phyloP scores from a whole-genome alignment of 2,888 invertebrate species.

The Chymomyza amoena region DNA sequence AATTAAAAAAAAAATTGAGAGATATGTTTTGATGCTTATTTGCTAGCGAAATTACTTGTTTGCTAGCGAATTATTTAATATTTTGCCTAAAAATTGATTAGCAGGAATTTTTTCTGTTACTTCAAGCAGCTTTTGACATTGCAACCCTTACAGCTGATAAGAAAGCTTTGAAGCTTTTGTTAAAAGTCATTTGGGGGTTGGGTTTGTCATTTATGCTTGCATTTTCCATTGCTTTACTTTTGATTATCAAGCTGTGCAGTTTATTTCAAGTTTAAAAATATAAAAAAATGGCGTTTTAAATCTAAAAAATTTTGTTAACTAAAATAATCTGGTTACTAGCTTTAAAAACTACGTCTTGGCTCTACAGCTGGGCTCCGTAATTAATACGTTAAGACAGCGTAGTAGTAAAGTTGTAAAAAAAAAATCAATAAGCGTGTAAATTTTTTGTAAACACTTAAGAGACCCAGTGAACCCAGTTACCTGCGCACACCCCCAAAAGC shows the following conservation, averaged over 20 bases:
- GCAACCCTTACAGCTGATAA: slow-evolving; percentile 38
- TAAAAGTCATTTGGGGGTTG: slow-evolving; percentile 35
- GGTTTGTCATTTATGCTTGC: slow-evolving; percentile 26
- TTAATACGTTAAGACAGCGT: slow-evolving; percentile 11
- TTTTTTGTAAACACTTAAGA: slow-evolving; percentile 68
- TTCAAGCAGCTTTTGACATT: background rate
- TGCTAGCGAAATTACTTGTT: no score
- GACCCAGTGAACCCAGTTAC: slow-evolving; percentile 33
- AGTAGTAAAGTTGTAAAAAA: slow-evolving; percentile 19
- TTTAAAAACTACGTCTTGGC: background rate
- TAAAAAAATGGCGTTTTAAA: background rate
- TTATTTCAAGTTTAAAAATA: background rate
- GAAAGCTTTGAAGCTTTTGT: slow-evolving; percentile 41
- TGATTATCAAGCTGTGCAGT: slow-evolving; percentile 4
- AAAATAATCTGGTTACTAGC: background rate
- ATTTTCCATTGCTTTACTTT: slow-evolving; percentile 65
- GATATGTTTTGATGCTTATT: no score
- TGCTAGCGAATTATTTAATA: no score
- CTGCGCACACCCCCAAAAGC: slow-evolving; percentile 16
- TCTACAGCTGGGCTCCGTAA: background rate
- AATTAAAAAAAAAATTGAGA: background rate
- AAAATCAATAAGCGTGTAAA: slow-evolving; percentile 67
- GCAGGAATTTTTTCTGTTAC: background rate
- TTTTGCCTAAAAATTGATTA: no score
- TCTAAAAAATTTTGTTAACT: background rate